Conservation (phyloP, 37 sponge, comb jelly and placozoan genomes). For the Oscarella lobularis region DNA sequence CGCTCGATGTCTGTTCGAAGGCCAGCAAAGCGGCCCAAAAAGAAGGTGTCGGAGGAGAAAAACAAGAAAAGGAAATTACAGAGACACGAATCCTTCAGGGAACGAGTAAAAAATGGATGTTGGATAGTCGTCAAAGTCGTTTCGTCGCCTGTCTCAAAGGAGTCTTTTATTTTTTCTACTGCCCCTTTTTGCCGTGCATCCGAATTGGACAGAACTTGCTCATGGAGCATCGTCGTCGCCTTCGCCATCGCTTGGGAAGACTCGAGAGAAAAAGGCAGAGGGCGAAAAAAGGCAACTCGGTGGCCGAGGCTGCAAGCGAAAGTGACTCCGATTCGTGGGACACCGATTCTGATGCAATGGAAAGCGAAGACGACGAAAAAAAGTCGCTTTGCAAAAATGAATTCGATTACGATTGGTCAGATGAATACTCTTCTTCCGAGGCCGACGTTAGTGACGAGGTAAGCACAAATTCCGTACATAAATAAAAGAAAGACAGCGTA, state of each 20-base stretch:
- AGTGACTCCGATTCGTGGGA: too few relatives aligned
- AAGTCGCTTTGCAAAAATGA: too few relatives aligned
- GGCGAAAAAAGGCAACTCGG: too few relatives aligned
- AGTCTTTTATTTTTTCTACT: not conserved
- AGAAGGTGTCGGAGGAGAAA: not conserved
- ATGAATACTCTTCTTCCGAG: not conserved
- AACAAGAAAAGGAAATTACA: too few relatives aligned
- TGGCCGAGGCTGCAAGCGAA: too few relatives aligned
- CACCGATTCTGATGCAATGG: too few relatives aligned
- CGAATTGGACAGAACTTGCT: not conserved
- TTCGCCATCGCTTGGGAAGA: too few relatives aligned
- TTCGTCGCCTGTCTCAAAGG: not conserved
- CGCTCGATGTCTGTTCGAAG: not conserved
- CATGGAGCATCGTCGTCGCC: too few relatives aligned
- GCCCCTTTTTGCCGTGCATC: not conserved
- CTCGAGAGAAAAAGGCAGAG: too few relatives aligned
- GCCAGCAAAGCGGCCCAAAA: not conserved
- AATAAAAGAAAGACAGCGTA: too few relatives aligned
- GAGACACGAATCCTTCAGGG: not conserved
- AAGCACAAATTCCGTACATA: too few relatives aligned
- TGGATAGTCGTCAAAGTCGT: not conserved
- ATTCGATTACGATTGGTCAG: not conserved
- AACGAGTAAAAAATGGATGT: not conserved
- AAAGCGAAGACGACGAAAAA: not conserved
- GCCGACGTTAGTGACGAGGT: not conserved